These are phyloP conservation scores for Neotragus pygmaeus DNA, from an alignment of 2,113 vertebrate genomes.

Conservation along the genomic window DNA sequence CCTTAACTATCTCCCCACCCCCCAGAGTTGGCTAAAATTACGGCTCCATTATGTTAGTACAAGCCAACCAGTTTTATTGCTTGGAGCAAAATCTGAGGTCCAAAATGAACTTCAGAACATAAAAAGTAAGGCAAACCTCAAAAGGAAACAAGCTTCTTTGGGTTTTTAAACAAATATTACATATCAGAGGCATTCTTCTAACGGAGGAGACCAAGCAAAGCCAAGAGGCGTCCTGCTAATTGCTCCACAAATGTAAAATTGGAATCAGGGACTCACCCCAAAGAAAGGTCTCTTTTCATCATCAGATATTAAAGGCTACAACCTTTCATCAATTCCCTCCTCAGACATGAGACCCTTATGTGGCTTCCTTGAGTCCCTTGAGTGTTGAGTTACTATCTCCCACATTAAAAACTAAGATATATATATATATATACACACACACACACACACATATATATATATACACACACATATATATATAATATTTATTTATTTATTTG, in stretches of 20 bases:
- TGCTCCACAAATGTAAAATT: slow-evolving; percentile 62
- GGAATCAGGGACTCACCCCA: slow-evolving; percentile 56
- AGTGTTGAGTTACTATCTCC: background rate
- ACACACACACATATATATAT: background rate
- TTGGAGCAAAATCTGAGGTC: slow-evolving; percentile 75
- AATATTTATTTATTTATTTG: background rate
- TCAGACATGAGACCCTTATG: background rate
- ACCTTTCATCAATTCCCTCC: slow-evolving; percentile 56
- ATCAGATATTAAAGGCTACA: slow-evolving; percentile 59
- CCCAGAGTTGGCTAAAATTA: slow-evolving; percentile 71
- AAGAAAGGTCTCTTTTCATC: slow-evolving; percentile 71
- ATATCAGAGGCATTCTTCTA: slow-evolving; percentile 75
- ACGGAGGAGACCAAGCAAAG: slow-evolving; percentile 37
- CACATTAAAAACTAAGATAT: background rate
- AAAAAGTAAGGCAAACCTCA: slow-evolving; percentile 70
- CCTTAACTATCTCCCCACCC: slow-evolving; percentile 70
- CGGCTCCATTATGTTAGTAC: slow-evolving; percentile 56
- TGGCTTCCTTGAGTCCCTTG: background rate
- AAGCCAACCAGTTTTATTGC: slow-evolving; percentile 71
- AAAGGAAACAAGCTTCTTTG: slow-evolving; percentile 67
- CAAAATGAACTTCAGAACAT: slow-evolving; percentile 75
- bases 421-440: background rate
- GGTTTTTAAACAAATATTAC: slow-evolving; percentile 73
- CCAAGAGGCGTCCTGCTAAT: slow-evolving; percentile 64
- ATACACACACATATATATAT: background rate